Conservation (phyloP, 1,140 invertebrate species). For the Zaprionus capensis region DNA sequence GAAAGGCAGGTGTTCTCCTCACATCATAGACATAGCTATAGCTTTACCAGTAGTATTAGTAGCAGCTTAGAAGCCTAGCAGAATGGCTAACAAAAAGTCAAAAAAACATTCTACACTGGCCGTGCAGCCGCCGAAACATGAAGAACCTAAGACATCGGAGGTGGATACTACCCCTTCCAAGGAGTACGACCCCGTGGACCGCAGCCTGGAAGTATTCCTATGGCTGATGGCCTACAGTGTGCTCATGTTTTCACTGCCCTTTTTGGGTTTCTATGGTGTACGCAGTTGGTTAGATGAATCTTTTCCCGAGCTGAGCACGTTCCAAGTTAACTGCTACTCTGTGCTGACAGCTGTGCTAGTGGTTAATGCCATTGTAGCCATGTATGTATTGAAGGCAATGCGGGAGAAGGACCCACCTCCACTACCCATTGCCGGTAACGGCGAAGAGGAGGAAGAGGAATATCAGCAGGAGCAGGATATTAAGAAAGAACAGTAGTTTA, state of each 20-base stretch:
- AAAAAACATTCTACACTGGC: constrained; percentile 31
- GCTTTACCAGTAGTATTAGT: constrained; percentile 60
- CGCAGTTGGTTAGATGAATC: constrained; percentile 87
- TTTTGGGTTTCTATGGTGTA: constrained; percentile 89
- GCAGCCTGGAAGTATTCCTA: constrained; percentile 85
- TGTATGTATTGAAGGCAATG: constrained; percentile 92
- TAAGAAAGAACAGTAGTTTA: constrained; percentile 64
- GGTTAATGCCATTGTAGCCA: constrained; percentile 91
- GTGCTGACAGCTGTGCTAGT: constrained; percentile 90
- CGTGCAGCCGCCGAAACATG: neutral
- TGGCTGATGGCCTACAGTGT: constrained; percentile 91
- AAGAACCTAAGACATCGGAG: neutral
- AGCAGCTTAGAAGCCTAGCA: neutral
- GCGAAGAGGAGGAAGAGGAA: constrained; percentile 85
- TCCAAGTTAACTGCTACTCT: constrained; percentile 89
- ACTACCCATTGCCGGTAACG: constrained; percentile 59
- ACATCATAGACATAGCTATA: constrained; percentile 22
- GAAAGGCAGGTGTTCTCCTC: constrained; percentile 64
- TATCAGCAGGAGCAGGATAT: constrained; percentile 81
- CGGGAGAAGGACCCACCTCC: constrained; percentile 85
- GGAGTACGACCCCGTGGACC: constrained; percentile 45
- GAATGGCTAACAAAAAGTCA: constrained; percentile 64
- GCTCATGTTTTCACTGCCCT: constrained; percentile 93
- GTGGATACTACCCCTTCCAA: neutral
- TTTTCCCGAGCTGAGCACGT: constrained; percentile 86